Conservation (phyloP, 1,140 invertebrate genomes). For the Oncopeltus fasciatus region DNA sequence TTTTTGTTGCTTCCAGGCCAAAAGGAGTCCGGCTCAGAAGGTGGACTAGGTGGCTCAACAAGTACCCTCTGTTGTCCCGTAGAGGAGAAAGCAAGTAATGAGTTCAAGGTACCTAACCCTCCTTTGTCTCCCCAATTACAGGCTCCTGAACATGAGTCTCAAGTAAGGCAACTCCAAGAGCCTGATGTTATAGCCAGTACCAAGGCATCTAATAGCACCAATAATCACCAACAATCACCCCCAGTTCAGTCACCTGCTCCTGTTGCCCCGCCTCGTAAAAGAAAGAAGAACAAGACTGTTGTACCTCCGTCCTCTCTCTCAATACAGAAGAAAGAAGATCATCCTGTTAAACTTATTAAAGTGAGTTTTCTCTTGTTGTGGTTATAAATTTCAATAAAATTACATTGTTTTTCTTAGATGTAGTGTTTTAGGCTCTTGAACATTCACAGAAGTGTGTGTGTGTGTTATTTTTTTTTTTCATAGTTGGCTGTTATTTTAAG, state of each 20-base stretch:
- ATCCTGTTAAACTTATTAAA: constrained; percentile 13
- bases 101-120: background rate
- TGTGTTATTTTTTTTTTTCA: too few relatives aligned
- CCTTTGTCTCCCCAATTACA: background rate
- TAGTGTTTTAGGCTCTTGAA: too few relatives aligned
- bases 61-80: background rate
- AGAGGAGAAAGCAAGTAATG: too few relatives aligned
- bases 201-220: constrained; percentile 43
- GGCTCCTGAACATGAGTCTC: background rate
- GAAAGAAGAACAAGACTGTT: constrained; percentile 49
- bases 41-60: background rate
- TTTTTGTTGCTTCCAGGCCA: too few relatives aligned
- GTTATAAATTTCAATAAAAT: too few relatives aligned
- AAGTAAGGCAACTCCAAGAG: constrained; percentile 60
- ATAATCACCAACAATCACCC: constrained; percentile 7
- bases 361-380: too few relatives aligned
- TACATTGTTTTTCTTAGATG: too few relatives aligned
- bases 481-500: too few relatives aligned
- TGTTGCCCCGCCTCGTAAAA: constrained; percentile 61
- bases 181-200: constrained; percentile 89
- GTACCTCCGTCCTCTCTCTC: constrained; percentile 17
- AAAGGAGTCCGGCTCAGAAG: background rate
- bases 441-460: too few relatives aligned
- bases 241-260: constrained; percentile 15
- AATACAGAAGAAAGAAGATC: constrained; percentile 13